Evolutionary conservation across 1,140 invertebrate species (phyloP), one percentile per base, ranked within the genome.

Genomic region (Hycleus cichorii): DNA sequence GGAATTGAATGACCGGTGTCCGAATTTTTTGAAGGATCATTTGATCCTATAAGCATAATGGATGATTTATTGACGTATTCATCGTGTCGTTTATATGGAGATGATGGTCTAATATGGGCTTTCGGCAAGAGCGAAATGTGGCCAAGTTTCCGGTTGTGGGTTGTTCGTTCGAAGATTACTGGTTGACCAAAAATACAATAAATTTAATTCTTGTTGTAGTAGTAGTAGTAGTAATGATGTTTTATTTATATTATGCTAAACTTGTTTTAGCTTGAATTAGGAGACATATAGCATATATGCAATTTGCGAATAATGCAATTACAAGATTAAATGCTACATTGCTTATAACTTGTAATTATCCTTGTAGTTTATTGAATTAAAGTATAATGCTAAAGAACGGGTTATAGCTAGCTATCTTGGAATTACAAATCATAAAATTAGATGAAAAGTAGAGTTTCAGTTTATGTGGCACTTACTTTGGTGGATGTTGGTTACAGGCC

Each of bases 11-110:
- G 58, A 42, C 51, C 58, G 47, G 52, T 57, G 59, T 63, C 61
- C 57, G 59, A 57, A 60, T 32, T 65, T 65, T 59, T 65, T 65
- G 52, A 65, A 63, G 64, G 55, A 63, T 65, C 64, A 65, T 65
- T 65, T 65, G 63, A 63, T 49, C 58, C 64, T 63, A 58, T 58
- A 48, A 47, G 48, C 56, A 58, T 57, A 63, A 63, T 54, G 50
- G 51, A 44, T 54, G 58, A 59, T 59, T 59, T 59, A 59, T 59
- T 40, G 39, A 12, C 44, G 49, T 47, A 49, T 59, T 58, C 49
- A 40, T 25, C 38, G 49, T 39, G 49, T 44, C 49, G 54, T 59
- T 59, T 59, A 43, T 47, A 59, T 59, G 49, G 51, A 53, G 51
- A 54, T 50, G 47, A 40, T 44, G 45, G 45, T 48, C 50, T 54